Conservation (phyloP, 2,888 invertebrate species). For the Chorisops tibialis region DNA sequence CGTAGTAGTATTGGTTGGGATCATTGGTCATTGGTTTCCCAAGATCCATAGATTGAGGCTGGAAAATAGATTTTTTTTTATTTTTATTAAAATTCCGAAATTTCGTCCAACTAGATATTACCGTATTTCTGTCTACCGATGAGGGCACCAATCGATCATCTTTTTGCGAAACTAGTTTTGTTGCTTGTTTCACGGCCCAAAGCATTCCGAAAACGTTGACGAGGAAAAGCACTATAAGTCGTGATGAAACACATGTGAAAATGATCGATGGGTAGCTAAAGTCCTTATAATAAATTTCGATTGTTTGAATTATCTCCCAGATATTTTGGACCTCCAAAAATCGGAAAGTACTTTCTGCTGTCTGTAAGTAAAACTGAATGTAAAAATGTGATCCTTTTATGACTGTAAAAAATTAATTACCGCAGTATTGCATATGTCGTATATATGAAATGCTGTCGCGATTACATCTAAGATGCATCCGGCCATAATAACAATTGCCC, state of each 20-base stretch:
- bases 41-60: conserved; percentile 10
- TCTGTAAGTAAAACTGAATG: conserved; percentile 5
- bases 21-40: not conserved
- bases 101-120: not conserved
- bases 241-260: conserved; percentile 54
- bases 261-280: conserved; percentile 50
- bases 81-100: no score
- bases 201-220: conserved; percentile 52
- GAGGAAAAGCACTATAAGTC: conserved; percentile 53
- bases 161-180: conserved; percentile 13
- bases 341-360: conserved; percentile 15
- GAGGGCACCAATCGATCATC: not conserved
- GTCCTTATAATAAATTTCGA: conserved; percentile 41
- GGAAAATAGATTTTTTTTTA: no score
- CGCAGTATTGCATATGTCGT: conserved; percentile 48
- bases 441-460: conserved; percentile 50
- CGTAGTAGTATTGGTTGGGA: conserved; percentile 15
- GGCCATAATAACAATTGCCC: conserved; percentile 47
- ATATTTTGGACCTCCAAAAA: conserved; percentile 18
- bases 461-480: conserved; percentile 51
- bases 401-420: conserved; percentile 41
- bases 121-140: not conserved
- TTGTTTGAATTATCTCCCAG: not conserved
- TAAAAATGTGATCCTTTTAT: not conserved
- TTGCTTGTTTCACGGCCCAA: conserved; percentile 19